Percentiles rank a stretch among this genome's conserved stretches.
These are phyloP conservation scores for Malurus elegans DNA, from an alignment of 2,113 vertebrate species.

Conservation along the genomic window DNA sequence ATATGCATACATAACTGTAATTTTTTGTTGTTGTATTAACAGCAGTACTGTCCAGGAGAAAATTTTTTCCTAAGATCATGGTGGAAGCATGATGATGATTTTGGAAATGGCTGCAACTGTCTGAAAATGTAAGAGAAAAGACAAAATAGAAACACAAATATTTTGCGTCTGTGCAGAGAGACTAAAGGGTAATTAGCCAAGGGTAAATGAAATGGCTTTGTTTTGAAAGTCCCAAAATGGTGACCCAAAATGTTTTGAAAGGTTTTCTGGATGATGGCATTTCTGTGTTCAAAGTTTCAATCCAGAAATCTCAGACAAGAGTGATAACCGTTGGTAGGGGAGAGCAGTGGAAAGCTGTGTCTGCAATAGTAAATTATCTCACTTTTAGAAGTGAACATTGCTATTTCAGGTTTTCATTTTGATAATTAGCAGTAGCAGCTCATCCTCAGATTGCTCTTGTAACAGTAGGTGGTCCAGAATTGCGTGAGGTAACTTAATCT, in stretches of 20 bases:
- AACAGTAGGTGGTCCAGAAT: not conserved
- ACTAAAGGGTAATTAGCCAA: not conserved
- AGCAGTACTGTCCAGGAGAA: not conserved
- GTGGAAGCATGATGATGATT: not conserved
- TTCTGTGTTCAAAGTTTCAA: not conserved
- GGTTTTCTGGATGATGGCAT: not conserved
- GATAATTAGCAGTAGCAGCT: not conserved
- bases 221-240: not conserved
- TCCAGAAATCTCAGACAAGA: not conserved
- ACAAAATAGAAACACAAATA: not conserved
- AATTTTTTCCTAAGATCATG: not conserved
- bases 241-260: not conserved
- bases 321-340: not conserved
- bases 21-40: not conserved
- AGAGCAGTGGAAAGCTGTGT: not conserved
- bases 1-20: not conserved
- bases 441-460: not conserved
- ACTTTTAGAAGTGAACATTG: not conserved
- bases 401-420: slow-evolving; percentile 7
- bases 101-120: slow-evolving; percentile 3
- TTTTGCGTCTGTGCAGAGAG: not conserved
- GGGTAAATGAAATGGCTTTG: not conserved
- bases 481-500: not conserved
- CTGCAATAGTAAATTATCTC: not conserved
- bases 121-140: not conserved